Evolutionary conservation across 2,113 vertebrate species (phyloP).

Genomic region (Alosa alosa): DNA sequence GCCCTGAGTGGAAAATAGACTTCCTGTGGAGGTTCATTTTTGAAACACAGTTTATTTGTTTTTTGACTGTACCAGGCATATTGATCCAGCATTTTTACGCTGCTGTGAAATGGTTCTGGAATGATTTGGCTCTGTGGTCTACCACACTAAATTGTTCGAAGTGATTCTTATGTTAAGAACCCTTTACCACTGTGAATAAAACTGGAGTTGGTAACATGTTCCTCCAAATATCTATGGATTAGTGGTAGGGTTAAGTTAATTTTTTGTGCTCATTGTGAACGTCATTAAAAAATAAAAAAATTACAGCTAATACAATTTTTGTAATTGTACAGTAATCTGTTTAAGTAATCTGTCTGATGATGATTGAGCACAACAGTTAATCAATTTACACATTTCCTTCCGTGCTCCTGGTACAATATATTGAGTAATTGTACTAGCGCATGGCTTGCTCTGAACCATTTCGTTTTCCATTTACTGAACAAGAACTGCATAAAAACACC

Average conservation of each 20-base stretch:
- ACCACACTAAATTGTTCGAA: neutral
- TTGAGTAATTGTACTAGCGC: neutral
- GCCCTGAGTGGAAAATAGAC: neutral
- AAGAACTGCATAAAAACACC: neutral
- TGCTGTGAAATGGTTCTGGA: neutral
- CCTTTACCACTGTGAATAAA: neutral
- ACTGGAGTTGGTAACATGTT: neutral
- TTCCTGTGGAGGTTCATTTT: constrained; percentile 26
- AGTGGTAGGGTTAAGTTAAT: neutral
- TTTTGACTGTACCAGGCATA: neutral
- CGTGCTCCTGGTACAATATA: neutral
- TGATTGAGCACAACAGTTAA: neutral
- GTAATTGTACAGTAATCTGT: neutral
- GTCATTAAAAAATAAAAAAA: neutral
- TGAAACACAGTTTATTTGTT: neutral
- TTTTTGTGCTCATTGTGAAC: neutral
- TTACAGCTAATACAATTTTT: neutral
- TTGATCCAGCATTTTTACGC: neutral
- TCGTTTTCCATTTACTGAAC: neutral
- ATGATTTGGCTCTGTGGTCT: neutral
- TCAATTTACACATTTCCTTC: neutral
- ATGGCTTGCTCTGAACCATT: neutral
- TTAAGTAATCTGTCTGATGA: neutral
- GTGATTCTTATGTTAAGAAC: neutral
- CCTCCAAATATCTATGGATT: neutral